phyloP scores from a whole-genome alignment of 1,140 invertebrate species.

The Pinna nobilis region DNA sequence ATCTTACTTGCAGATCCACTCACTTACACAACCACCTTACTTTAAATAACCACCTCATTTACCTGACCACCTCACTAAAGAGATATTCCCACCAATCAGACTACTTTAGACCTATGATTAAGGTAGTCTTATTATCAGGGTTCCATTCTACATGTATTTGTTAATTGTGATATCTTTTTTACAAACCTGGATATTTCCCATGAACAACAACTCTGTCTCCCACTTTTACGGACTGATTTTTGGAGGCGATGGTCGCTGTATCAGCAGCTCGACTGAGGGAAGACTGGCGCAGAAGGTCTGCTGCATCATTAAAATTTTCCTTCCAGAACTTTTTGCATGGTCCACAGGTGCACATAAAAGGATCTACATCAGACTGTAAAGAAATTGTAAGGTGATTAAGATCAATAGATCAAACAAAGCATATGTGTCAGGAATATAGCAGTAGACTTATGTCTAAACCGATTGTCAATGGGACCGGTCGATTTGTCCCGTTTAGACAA shows the following conservation, averaged over 20 bases:
- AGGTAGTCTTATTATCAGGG: background rate
- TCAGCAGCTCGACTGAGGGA: slow-evolving; percentile 47
- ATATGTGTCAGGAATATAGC: background rate
- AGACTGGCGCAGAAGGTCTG: slow-evolving; percentile 45
- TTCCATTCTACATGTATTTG: background rate
- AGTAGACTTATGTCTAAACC: background rate
- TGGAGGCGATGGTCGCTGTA: slow-evolving; percentile 46
- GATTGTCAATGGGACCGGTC: too few relatives aligned
- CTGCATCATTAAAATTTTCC: slow-evolving; percentile 53
- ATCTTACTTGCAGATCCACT: too few relatives aligned
- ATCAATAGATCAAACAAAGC: background rate
- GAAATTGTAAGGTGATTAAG: background rate
- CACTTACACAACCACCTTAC: too few relatives aligned
- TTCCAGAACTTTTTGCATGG: slow-evolving; percentile 66
- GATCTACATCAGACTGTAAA: slow-evolving; percentile 58
- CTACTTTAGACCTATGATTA: background rate
- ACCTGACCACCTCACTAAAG: too few relatives aligned
- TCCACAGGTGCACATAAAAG: slow-evolving; percentile 66
- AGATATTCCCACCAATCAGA: too few relatives aligned
- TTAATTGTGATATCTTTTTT: background rate
- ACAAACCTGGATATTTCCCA: slow-evolving; percentile 51
- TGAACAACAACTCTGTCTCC: slow-evolving; percentile 61
- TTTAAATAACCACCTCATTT: too few relatives aligned
- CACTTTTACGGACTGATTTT: slow-evolving; percentile 49
- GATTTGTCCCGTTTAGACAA: too few relatives aligned